Evolutionary conservation across 92 coral and sea anemone species (phyloP), one percentile per base, ranked within the genome.

Genomic region (Paragorgia papillata): DNA sequence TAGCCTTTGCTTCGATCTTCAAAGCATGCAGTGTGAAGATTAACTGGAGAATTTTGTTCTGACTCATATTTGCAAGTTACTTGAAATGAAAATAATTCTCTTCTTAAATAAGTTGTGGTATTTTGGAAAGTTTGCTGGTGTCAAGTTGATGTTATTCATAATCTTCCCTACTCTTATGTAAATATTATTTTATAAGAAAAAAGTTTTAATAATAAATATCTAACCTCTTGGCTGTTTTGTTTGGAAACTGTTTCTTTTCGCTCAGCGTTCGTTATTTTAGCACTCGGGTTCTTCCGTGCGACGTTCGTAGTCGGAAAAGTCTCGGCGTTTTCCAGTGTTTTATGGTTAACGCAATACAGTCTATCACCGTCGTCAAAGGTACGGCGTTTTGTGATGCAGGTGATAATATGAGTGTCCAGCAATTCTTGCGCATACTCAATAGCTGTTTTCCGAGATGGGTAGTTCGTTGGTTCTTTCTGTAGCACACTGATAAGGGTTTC

Each of bases 351-450:
- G 62, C 83, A 85, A 55, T 85, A 88, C 76, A 83, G 57, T 82
- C 87, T 87, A 20, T 80, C 83, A 13, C 90, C 85, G 85, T 85
- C 92, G 49, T 89, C 88, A 35, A 85, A 89, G 25, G 57, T 46
- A 35, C 79, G 80, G 18, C 90, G 75, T 61, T 66, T 85, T 13
- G 84, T 79, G 44, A 89, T 75, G 50, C 89, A 85, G 41, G 68
- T 76, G 53, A 89, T 82, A 29, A 57, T 8, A 30, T 81, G 82
- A 10, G 58, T 54, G 50, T 75, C 51, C 29, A 89, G 90, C 56
- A 80, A 55, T 24, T 75, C 59, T 66, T 89, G 90, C n/a, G 85
- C 87, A 80, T 78, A 53, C 26, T 61, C 75, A 28, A 81, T 49
- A 6, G 90, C 90, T 13, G 73, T 59, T 30, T 79, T 75, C 46